Conservation (phyloP, 2,797 vertebrate species). For the Ctenosaura bakeri region DNA sequence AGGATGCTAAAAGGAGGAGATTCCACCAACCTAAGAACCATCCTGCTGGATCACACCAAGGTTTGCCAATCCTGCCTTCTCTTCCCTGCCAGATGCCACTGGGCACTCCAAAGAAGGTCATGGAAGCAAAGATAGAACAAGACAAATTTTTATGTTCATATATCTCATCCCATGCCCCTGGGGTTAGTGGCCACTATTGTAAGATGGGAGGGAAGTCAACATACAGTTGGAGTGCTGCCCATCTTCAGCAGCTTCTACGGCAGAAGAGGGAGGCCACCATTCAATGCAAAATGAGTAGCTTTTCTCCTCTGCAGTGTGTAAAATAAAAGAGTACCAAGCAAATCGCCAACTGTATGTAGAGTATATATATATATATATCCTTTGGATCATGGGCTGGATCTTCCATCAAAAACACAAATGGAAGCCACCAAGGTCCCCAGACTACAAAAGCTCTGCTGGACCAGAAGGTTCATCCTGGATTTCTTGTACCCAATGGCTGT, state of each 20-base stretch:
- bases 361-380: background rate
- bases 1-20: background rate
- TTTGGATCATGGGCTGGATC: fast-evolving
- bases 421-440: background rate
- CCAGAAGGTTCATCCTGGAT: background rate
- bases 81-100: background rate
- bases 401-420: fast-evolving
- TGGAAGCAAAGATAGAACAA: background rate
- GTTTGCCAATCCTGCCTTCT: too few relatives aligned
- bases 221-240: background rate
- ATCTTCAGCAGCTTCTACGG: background rate
- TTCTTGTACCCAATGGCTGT: background rate
- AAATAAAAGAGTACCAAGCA: background rate
- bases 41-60: too few relatives aligned
- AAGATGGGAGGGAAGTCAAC: background rate
- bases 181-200: background rate
- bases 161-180: background rate
- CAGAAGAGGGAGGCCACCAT: background rate
- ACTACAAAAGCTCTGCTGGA: background rate
- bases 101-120: too few relatives aligned
- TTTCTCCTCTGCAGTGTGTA: background rate
- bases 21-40: background rate
- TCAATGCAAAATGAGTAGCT: background rate
- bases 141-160: too few relatives aligned
- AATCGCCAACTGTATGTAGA: background rate